Conservation (phyloP, 2,113 vertebrate genomes). For the Chamaetylas fuelleborni region DNA sequence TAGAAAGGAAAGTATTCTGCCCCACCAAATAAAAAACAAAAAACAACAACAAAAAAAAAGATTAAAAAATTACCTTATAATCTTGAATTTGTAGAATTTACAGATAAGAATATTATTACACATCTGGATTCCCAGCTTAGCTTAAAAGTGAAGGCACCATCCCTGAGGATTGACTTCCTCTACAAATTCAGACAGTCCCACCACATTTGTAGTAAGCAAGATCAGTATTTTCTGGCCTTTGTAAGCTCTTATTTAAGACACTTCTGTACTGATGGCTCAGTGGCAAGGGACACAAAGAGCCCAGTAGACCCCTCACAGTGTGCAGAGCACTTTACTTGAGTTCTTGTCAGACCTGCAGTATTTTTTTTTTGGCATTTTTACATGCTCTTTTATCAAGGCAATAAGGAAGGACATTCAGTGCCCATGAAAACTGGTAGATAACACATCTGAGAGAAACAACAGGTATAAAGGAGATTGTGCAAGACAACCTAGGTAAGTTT, state of each 20-base stretch:
- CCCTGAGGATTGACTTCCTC: background rate
- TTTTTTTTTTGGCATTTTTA: background rate
- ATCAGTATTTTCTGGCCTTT: background rate
- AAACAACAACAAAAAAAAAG: too few species aligned
- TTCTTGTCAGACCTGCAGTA: background rate
- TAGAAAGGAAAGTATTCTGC: accelerated
- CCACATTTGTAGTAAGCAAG: background rate
- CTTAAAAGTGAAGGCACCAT: background rate
- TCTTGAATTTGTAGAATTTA: background rate
- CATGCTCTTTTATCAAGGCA: background rate
- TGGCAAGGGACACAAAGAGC: background rate
- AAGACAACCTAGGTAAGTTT: background rate
- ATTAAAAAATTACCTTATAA: background rate
- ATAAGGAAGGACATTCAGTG: background rate
- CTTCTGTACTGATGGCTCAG: background rate
- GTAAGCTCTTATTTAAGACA: background rate
- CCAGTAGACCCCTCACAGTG: background rate
- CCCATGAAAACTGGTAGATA: background rate
- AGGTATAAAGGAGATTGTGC: background rate
- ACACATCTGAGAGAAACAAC: background rate
- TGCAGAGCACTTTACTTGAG: accelerated
- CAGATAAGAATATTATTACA: background rate
- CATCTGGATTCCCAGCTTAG: background rate
- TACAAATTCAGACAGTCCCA: background rate
- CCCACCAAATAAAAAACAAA: background rate